Evolutionary conservation across 2,113 vertebrate species (phyloP).

Genomic region (Beaufortia kweichowensis): DNA sequence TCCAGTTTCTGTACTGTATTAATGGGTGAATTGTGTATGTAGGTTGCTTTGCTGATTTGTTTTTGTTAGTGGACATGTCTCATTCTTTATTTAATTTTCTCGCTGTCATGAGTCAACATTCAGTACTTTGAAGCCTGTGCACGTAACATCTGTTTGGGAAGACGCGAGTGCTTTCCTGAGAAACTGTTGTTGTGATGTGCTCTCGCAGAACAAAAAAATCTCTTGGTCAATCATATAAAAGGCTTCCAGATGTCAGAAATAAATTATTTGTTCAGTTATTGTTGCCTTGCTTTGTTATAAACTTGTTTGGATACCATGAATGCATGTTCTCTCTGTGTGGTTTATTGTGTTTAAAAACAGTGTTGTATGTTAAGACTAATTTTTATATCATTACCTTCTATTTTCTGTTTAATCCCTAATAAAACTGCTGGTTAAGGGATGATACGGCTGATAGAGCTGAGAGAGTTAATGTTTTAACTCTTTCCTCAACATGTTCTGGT

Average conservation of each 20-base stretch:
- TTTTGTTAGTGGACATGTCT: slow-evolving; percentile 40
- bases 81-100: slow-evolving; percentile 49
- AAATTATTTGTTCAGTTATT: slow-evolving; percentile 67
- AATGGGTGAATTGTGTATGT: slow-evolving; percentile 36
- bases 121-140: slow-evolving; percentile 29
- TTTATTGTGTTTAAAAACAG: no score
- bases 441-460: no score
- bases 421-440: not conserved
- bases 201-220: slow-evolving; percentile 35
- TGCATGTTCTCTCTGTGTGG: not conserved
- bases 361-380: not conserved
- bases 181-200: slow-evolving; percentile 29
- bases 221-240: slow-evolving; percentile 43
- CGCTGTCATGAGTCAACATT: slow-evolving; percentile 22
- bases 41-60: slow-evolving; percentile 41
- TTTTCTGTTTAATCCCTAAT: no score
- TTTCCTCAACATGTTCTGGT: no score
- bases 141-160: slow-evolving; percentile 18
- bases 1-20: slow-evolving; percentile 47
- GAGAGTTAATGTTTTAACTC: no score
- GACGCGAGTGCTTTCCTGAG: slow-evolving; percentile 22
- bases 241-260: slow-evolving; percentile 60
- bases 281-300: not conserved
- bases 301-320: not conserved
- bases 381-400: not conserved